Conservation (phyloP, 2,113 vertebrate species). For the Odocoileus hemionus region DNA sequence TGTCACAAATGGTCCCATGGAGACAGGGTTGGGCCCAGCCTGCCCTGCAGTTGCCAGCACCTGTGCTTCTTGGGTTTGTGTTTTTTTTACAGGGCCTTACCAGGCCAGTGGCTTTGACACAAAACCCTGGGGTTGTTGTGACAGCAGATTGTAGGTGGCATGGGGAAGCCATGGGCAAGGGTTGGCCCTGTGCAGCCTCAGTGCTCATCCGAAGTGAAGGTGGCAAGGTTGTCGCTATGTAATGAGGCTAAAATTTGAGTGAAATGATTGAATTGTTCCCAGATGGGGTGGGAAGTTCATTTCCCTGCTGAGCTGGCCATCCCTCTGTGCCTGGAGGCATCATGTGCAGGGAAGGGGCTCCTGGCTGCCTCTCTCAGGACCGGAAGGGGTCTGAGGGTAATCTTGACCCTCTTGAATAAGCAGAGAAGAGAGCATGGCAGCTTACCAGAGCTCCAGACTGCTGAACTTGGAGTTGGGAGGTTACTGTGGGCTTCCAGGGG, state of each 20-base stretch:
- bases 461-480: not conserved
- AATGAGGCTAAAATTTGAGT: too few species aligned
- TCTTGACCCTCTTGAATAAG: not conserved
- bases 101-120: not conserved
- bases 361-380: not conserved
- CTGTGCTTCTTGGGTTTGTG: not conserved
- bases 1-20: too few species aligned
- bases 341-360: not conserved
- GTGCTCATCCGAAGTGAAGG: not conserved
- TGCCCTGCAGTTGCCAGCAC: not conserved
- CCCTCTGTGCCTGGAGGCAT: too few species aligned
- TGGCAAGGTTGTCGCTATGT: fast-evolving
- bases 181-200: not conserved
- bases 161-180: not conserved
- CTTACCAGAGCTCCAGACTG: not conserved
- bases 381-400: not conserved
- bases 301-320: not conserved
- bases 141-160: not conserved
- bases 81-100: not conserved
- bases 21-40: not conserved
- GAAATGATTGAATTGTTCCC: fast-evolving
- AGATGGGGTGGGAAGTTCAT: not conserved
- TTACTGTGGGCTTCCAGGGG: not conserved
- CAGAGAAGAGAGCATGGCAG: not conserved
- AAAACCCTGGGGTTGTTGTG: not conserved